Percentiles rank a stretch among this genome's conserved stretches.
Conservation (phyloP, 2,888 invertebrate species). For the Unio delphinus region DNA sequence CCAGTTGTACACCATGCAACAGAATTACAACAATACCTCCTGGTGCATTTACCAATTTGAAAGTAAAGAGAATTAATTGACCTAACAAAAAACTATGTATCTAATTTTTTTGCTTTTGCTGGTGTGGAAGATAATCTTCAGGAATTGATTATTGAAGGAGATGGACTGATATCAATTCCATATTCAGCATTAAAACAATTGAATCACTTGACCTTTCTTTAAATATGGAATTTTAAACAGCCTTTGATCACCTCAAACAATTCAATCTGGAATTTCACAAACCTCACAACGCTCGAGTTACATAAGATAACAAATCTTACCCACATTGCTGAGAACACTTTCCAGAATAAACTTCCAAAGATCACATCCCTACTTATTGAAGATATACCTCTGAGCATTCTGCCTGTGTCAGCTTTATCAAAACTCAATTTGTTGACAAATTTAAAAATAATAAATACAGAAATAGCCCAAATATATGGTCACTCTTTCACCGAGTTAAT, state of each 20-base stretch:
- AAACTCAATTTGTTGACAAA: slow-evolving; percentile 25
- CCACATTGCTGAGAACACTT: slow-evolving; percentile 27
- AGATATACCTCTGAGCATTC: slow-evolving; percentile 16
- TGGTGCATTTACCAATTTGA: slow-evolving; percentile 85
- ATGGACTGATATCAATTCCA: slow-evolving; percentile 21
- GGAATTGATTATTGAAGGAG: slow-evolving; percentile 81
- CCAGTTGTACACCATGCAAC: slow-evolving; percentile 15
- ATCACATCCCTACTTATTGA: slow-evolving; percentile 25
- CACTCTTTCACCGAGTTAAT: slow-evolving; percentile 27
- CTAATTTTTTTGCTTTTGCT: slow-evolving; percentile 85
- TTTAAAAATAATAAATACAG: slow-evolving; percentile 30
- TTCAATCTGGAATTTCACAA: slow-evolving; percentile 28
- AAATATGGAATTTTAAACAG: slow-evolving; percentile 35
- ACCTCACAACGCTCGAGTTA: slow-evolving; percentile 31
- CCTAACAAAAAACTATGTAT: slow-evolving; percentile 86
- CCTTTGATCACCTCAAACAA: slow-evolving; percentile 9
- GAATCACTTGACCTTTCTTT: slow-evolving; percentile 25
- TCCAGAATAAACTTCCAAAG: slow-evolving; percentile 27
- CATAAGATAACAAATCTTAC: slow-evolving; percentile 19
- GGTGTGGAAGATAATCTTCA: slow-evolving; percentile 84
- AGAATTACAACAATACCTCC: slow-evolving; percentile 39
- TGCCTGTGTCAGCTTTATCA: slow-evolving; percentile 34
- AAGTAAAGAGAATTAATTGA: slow-evolving; percentile 82
- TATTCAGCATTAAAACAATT: slow-evolving; percentile 37
- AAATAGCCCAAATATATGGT: slow-evolving; percentile 23